Base-by-base conservation (phyloP, 2,113 vertebrate genomes). In the Leucopternis melanops region DNA sequence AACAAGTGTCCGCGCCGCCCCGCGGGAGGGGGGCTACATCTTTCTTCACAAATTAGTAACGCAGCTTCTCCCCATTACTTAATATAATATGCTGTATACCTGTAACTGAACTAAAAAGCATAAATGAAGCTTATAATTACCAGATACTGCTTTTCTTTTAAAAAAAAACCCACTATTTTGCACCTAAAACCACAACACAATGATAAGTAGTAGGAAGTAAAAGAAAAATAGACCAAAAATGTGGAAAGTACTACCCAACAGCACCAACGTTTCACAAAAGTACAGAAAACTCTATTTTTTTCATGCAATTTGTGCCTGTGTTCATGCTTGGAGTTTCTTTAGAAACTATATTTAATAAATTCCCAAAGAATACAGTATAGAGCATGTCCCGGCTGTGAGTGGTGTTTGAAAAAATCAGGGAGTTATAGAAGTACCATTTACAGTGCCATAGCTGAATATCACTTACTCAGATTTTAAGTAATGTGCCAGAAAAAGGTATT, bases 271-370 rank as follows among this genome's bases (percentile, higher is more conserved):
- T 70, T 79, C 69, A 94, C 88, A 55, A 3, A 85, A 72, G 42
- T 61, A 91, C 65, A 95, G 74, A 66, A 94, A 91, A 81, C 17
- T 57, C 12, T 57, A 58, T 70, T 67, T 65, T 42, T 36, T 8
- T 25, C 92, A 95, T 95, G 94, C 92, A 95, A 0, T 80, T 74
- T 86, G 47, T 86, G 90, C 67, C 92, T 63, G 38, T 83, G 81
- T 55, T 90, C 90, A 92, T 91, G 90, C 95, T 63, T 74, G 79
- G 87, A 55, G 57, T 78, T 87, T 65, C 73, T 87, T 73, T 57
- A 77, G 65, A 59, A 73, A 75, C 49, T 45, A 2, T 22, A 29
- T 54, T 59, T 63, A 67, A 22, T 82, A 65, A 38, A 86, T 90
- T 89, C 69, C 36, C 22, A 21, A 34, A 36, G 57, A 71, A 59